phyloP scores from a whole-genome alignment of 2,888 invertebrate species.

The Drosophila fulvimacula region DNA sequence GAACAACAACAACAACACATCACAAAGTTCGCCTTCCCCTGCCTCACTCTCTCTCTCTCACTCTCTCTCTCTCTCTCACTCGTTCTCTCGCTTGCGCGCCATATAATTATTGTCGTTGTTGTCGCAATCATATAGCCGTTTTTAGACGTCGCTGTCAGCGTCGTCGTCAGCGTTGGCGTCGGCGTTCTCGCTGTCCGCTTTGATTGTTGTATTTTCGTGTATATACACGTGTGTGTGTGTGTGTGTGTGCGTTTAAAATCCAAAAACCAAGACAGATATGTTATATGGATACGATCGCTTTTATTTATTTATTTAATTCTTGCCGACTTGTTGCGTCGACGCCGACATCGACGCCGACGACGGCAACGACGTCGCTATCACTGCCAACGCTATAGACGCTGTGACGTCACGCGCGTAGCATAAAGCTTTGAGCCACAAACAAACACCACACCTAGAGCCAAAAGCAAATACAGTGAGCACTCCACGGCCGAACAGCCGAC shows the following conservation, averaged over 20 bases:
- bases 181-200: slow-evolving; percentile 39
- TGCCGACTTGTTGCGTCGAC: background rate
- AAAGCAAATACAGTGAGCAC: background rate
- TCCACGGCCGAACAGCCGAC: background rate
- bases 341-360: background rate
- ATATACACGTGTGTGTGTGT: slow-evolving; percentile 21
- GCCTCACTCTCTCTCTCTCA: background rate
- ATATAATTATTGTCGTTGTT: slow-evolving; percentile 45
- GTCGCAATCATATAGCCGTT: slow-evolving; percentile 71
- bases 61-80: background rate
- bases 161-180: slow-evolving; percentile 21
- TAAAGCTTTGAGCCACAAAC: slow-evolving; percentile 30
- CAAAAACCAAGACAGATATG: slow-evolving; percentile 30
- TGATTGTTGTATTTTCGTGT: slow-evolving; percentile 33
- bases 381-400: slow-evolving; percentile 1
- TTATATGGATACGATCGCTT: slow-evolving; percentile 35
- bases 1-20: slow-evolving; percentile 30
- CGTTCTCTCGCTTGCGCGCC: background rate
- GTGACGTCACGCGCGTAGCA: slow-evolving; percentile 64
- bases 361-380: background rate
- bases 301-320: slow-evolving; percentile 63
- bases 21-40: slow-evolving; percentile 29
- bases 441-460: slow-evolving; percentile 40
- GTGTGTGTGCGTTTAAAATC: slow-evolving; percentile 32
- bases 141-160: slow-evolving; percentile 54